Evolutionary conservation across 2,888 invertebrate genomes (phyloP).

Genomic region (Agrotis exclamationis): DNA sequence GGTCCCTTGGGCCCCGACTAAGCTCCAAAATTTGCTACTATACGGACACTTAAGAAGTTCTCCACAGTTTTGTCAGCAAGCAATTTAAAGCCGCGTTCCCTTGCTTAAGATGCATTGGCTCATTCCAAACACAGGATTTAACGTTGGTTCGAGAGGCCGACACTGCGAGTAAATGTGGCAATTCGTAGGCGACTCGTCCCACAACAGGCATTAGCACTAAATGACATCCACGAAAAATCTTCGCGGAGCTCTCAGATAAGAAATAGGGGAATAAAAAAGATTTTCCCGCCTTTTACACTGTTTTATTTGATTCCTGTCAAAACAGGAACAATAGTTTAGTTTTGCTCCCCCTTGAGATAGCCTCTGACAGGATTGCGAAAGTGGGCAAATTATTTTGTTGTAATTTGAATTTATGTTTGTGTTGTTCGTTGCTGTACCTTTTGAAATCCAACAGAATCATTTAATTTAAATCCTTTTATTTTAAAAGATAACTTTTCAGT

Average conservation of each 20-base stretch:
- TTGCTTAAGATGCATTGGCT: conserved; percentile 90
- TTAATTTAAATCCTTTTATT: background rate
- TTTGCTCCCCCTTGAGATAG: conserved; percentile 31
- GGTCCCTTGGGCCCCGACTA: conserved; percentile 56
- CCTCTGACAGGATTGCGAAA: conserved; percentile 35
- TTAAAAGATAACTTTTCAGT: background rate
- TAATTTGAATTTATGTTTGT: conserved; percentile 44
- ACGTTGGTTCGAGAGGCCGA: conserved; percentile 80
- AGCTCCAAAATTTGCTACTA: conserved; percentile 68
- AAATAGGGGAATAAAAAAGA: conserved; percentile 84
- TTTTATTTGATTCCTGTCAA: conserved; percentile 73
- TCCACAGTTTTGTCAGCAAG: conserved; percentile 78
- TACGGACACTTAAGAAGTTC: conserved; percentile 67
- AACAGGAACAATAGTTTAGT: conserved; percentile 57
- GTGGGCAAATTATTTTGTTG: conserved; percentile 43
- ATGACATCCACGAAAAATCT: conserved; percentile 89
- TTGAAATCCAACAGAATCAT: background rate
- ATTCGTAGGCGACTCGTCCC: conserved; percentile 88
- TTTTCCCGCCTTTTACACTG: conserved; percentile 75
- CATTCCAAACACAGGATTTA: conserved; percentile 88
- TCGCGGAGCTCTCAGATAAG: conserved; percentile 81
- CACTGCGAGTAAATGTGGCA: conserved; percentile 84
- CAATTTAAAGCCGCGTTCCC: conserved; percentile 83
- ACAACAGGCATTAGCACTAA: conserved; percentile 89
- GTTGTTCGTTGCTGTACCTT: conserved; percentile 17